Base-by-base conservation (phyloP, 2,888 invertebrate genomes). In the Neoscelio sp. region DNA sequence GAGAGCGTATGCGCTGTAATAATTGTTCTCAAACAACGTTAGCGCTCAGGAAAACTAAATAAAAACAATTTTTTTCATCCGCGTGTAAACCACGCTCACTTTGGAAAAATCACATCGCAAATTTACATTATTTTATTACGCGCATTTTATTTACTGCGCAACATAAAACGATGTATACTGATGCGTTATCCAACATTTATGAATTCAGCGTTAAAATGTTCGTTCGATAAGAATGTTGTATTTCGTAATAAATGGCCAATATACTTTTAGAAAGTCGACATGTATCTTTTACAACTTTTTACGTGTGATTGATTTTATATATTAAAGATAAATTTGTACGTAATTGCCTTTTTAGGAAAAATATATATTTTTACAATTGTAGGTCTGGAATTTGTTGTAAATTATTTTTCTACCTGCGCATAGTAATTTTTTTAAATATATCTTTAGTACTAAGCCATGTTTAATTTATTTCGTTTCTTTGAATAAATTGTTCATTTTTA, bases 11-110 rank as follows among this genome's bases (percentile, higher is more conserved):
- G 58, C 77, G 70, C 65, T 38, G 52, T 23, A 71, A 64, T 73
- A 78, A 78, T 67, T 78, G 71, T 71, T 78, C 78, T 38, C 71
- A 77, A 77, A 71, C 64, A 77, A 56, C 70, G 48, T 64, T 54
- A 70, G 44, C 58, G 58, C 70, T 18, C 42, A 54, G 30, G 60
- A 50, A 65, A 70, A 65, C 46, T 35, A 52, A 62, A 68, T 48
- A 68, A 68, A n/a, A 68, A 64, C 62, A 44, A 68, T 75, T 64
- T 75, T 33, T 67, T 68, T 65, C 58, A 75, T 67, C 65, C 12
- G n/a, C 46, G 58, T 33, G 33, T 46, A 75, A 67, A 67, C 52
- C 42, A 46, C 42, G 50, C 60, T 20, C 13, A 56, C 50, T 26
- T 20, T 12, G 60, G 35, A 46, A 62, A 75, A 58, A 38, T 48